Conservation (phyloP, 2,113 vertebrate species). For the Dipodomys spectabilis region DNA sequence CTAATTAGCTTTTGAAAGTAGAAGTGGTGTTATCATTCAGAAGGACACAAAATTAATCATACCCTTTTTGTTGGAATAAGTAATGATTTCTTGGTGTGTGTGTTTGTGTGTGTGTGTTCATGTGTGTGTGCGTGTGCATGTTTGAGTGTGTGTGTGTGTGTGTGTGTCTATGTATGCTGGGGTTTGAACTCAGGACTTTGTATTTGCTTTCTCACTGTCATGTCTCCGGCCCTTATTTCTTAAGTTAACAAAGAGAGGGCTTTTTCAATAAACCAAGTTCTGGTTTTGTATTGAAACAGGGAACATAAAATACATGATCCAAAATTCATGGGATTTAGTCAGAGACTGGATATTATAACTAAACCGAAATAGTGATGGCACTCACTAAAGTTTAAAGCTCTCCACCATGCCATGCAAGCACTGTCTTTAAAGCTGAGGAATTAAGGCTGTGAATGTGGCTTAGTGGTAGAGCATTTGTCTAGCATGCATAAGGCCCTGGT, state of each 20-base stretch:
- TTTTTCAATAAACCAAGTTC: neutral
- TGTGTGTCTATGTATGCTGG: no score
- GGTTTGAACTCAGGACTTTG: no score
- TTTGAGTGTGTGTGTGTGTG: no score
- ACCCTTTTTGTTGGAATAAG: slow-evolving; percentile 39
- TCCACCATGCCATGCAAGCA: neutral
- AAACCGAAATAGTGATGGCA: neutral
- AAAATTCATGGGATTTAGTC: neutral
- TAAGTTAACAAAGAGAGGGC: neutral
- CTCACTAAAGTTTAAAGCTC: slow-evolving; percentile 8
- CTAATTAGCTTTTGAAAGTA: slow-evolving; percentile 50
- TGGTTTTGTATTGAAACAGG: slow-evolving; percentile 4
- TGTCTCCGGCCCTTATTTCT: neutral
- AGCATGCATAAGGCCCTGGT: no score
- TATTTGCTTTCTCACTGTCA: neutral
- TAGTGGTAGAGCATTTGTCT: no score
- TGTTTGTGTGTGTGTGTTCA: no score
- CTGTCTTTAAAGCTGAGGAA: neutral
- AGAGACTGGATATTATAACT: neutral
- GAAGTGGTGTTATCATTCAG: neutral
- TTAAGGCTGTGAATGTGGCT: no score
- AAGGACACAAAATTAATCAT: slow-evolving; percentile 55
- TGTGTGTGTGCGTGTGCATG: no score
- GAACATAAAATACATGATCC: neutral
- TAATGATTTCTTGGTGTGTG: no score